These are phyloP conservation scores for Betta splendens DNA, from an alignment of 2,797 vertebrate genomes.

Conservation along the genomic window DNA sequence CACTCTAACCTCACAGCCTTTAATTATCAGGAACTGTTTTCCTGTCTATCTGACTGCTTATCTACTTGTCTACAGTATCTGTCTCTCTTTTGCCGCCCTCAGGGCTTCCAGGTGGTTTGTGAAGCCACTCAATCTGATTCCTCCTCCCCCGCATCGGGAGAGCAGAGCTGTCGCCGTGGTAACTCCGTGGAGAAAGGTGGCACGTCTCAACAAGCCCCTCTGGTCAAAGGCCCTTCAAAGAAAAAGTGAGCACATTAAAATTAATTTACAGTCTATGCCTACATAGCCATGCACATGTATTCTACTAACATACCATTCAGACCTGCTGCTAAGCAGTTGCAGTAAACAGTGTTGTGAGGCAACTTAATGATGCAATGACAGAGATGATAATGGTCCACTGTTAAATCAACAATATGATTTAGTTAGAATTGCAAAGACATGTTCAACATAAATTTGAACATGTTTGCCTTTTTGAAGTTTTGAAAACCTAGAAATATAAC, in stretches of 20 bases:
- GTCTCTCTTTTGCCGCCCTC: slow-evolving; percentile 24
- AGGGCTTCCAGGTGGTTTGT: slow-evolving; percentile 94
- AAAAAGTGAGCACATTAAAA: slow-evolving; percentile 86
- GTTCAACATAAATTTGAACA: not conserved
- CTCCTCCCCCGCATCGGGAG: slow-evolving; percentile 82
- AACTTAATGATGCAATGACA: not conserved
- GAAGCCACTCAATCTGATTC: slow-evolving; percentile 88
- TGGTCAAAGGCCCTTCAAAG: slow-evolving; percentile 85
- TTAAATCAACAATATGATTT: not conserved
- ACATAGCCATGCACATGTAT: not conserved
- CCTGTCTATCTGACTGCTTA: slow-evolving; percentile 3
- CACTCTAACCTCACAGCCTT: slow-evolving; percentile 24
- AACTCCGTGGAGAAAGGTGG: slow-evolving; percentile 94
- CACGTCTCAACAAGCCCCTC: slow-evolving; percentile 88
- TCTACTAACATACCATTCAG: not conserved
- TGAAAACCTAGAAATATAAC: not conserved
- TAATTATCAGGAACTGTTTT: slow-evolving; percentile 38
- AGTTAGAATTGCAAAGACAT: not conserved
- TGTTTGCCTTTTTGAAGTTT: no score
- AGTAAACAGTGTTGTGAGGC: not conserved
- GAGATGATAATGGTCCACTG: not conserved
- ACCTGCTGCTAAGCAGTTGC: not conserved
- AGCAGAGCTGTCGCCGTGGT: slow-evolving; percentile 91
- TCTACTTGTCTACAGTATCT: slow-evolving; percentile 15
- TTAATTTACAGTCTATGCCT: slow-evolving; percentile 6